Percentiles rank a stretch among this genome's conserved stretches.
Evolutionary conservation across 2,888 invertebrate species (phyloP).

Genomic region (Asteroscopus sphinx): DNA sequence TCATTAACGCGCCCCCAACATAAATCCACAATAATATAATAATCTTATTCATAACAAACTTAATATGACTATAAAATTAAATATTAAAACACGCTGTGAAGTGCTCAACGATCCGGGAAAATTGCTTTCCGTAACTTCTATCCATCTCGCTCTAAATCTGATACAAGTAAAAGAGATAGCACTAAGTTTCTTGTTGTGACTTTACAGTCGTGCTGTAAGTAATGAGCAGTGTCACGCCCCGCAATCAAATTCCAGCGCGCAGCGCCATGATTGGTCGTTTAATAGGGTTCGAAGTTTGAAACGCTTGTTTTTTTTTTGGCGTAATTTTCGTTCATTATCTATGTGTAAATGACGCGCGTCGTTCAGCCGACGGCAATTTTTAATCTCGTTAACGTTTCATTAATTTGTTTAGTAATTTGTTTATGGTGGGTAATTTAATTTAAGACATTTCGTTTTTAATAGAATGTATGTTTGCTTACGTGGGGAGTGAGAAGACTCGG

Average conservation of each 20-base stretch:
- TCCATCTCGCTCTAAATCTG: slow-evolving; percentile 53
- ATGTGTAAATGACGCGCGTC: slow-evolving; percentile 62
- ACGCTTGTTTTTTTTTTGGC: slow-evolving; percentile 70
- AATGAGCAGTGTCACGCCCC: slow-evolving; percentile 86
- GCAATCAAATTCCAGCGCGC: slow-evolving; percentile 76
- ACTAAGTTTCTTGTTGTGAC: slow-evolving; percentile 49
- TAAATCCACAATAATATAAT: slow-evolving; percentile 79
- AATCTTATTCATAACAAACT: slow-evolving; percentile 85
- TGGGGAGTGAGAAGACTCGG: background rate
- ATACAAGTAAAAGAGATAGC: slow-evolving; percentile 63
- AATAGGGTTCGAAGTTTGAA: slow-evolving; percentile 80
- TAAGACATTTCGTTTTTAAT: slow-evolving; percentile 11
- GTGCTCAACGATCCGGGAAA: slow-evolving; percentile 69
- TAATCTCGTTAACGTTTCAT: slow-evolving; percentile 55
- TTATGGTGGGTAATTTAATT: slow-evolving; percentile 45
- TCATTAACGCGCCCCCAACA: slow-evolving; percentile 79
- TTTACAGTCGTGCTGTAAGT: slow-evolving; percentile 70
- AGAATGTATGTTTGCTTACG: background rate
- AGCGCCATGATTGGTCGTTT: slow-evolving; percentile 80
- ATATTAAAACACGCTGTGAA: slow-evolving; percentile 84
- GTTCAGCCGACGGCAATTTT: slow-evolving; percentile 63
- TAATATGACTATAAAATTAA: slow-evolving; percentile 86
- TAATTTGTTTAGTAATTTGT: slow-evolving; percentile 46
- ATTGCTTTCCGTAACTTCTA: slow-evolving; percentile 65
- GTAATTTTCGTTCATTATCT: slow-evolving; percentile 80